Evolutionary conservation across 1,140 invertebrate species (phyloP).

Genomic region (Cataglyphis hispanica): DNA sequence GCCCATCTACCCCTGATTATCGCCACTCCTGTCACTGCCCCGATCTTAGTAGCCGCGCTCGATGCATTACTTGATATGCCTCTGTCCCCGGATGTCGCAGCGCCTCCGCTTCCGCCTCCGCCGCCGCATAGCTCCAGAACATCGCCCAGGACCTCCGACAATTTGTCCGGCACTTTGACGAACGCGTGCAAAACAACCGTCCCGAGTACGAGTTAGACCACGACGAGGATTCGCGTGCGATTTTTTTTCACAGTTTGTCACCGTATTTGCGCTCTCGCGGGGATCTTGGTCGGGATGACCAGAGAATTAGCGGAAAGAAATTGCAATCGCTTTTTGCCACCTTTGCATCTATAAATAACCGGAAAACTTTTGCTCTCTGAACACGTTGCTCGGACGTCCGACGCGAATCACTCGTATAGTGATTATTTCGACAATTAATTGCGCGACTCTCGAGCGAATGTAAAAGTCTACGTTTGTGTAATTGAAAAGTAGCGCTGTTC

Average conservation of each 20-base stretch:
- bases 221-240: not conserved
- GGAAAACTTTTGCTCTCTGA: too few species aligned
- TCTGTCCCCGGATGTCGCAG: constrained; percentile 46
- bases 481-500: not conserved
- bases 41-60: constrained; percentile 78
- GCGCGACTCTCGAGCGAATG: not conserved
- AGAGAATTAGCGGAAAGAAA: too few species aligned
- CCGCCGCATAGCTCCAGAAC: constrained; percentile 84
- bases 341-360: too few species aligned
- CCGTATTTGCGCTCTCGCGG: too few species aligned
- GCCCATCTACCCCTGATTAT: constrained; percentile 82
- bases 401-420: too few species aligned
- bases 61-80: constrained; percentile 68
- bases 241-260: too few species aligned
- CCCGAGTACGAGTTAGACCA: not conserved
- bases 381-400: too few species aligned
- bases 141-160: constrained; percentile 84
- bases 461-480: not conserved
- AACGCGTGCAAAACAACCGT: constrained; percentile 79
- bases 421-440: not conserved
- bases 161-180: constrained; percentile 84
- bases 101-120: constrained; percentile 52
- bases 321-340: too few species aligned
- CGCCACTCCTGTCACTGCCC: constrained; percentile 82
- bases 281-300: too few species aligned